Evolutionary conservation across 2,797 vertebrate species (phyloP), one percentile per base, ranked within the genome.

Genomic region (Fistularia tabacaria): DNA sequence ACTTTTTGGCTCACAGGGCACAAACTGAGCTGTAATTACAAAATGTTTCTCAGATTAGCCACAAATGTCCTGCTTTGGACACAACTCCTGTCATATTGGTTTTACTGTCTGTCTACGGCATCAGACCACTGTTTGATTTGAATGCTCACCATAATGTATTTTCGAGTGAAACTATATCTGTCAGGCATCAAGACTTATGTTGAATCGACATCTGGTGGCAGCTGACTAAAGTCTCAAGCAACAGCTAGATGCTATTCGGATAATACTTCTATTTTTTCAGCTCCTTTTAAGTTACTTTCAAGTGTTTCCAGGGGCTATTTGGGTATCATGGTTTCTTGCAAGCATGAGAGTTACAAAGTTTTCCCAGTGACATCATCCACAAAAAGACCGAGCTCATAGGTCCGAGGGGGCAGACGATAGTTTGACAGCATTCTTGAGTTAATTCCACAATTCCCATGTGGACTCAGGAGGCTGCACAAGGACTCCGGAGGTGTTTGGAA

Each of bases 361-460:
- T 73, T 78, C 66, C 61, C 71, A 48, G 0, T 86, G 81, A 86
- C 77, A 75, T 88, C 80, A 83, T 69, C 52, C 25, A 14, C 38
- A 25, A 13, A 14, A 51, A 46, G 8, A 12, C 40, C 14, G 49
- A 58, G 49, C 50, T 1, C 1, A 1, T 60, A 58, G 51, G 43
- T 54, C 45, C 13, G 40, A 63, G 49, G 54, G 56, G 61, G 57
- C 45, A 0, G 1, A 43, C 3, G n/a, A 69, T 65, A 25, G 39
- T 69, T 57, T 66, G 70, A 80, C 62, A 43, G 63, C 75, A 79
- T 82, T 83, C 74, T 73, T 9, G 0, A 64, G 61, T 36, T 36
- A 80, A 79, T 82, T 85, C 75, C 79, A 64, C 45, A 62, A 64
- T 66, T 74, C 72, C 71, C 65, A 55, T 58, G 75, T 69, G 79